phyloP scores from a whole-genome alignment of 2,888 invertebrate genomes.

The Trissoscelio sp. region DNA sequence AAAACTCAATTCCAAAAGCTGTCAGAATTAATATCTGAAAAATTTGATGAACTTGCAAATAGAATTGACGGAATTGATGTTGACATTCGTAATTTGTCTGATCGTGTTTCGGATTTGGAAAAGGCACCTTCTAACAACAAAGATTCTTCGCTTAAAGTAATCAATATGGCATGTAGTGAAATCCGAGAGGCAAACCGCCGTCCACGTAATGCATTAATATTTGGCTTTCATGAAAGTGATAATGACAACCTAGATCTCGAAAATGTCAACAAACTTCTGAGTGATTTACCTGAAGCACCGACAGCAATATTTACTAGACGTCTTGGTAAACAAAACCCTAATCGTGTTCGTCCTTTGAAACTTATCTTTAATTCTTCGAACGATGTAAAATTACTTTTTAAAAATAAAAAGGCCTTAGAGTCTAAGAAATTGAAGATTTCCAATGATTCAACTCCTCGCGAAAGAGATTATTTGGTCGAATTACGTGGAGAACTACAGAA shows the following conservation, averaged over 20 bases:
- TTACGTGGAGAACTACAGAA: conserved; percentile 4
- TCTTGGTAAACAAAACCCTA: not conserved
- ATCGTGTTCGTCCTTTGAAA: not conserved
- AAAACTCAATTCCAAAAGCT: not conserved
- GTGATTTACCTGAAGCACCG: not conserved
- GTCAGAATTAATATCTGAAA: not conserved
- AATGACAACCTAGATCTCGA: not conserved
- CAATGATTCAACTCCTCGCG: conserved; percentile 4
- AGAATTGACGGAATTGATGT: not conserved
- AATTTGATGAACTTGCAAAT: conserved; percentile 12
- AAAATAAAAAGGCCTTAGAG: not conserved
- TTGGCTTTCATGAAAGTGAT: not conserved
- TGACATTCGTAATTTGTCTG: not conserved
- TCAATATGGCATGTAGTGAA: conserved; percentile 18
- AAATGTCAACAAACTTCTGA: not conserved
- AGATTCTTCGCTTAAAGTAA: not conserved
- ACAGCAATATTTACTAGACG: not conserved
- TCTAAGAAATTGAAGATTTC: conserved; percentile 3
- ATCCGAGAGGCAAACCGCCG: conserved; percentile 8
- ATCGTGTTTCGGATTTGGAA: not conserved
- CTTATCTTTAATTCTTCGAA: not conserved
- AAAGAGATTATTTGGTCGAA: not conserved
- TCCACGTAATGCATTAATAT: not conserved
- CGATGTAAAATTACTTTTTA: conserved; percentile 8
- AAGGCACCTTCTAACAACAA: not conserved